A percentile compares a stretch with the other conserved stretches of the same genome.
phyloP scores from a whole-genome alignment of 2,888 invertebrate species.

The Ephialtes manifestator region DNA sequence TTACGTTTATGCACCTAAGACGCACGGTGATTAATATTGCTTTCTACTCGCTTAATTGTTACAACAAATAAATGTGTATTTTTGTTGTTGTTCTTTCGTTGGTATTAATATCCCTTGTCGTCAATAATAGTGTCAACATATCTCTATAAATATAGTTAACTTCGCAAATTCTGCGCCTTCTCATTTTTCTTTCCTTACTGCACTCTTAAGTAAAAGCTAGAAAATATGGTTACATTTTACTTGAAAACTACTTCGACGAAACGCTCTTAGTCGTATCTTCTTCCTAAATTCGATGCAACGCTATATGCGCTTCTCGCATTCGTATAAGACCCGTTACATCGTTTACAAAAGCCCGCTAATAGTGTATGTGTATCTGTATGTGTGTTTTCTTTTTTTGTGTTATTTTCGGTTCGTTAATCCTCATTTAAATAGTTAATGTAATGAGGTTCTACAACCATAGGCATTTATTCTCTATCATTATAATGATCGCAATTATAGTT shows the following conservation, averaged over 20 bases:
- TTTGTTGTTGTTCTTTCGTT: conserved; percentile 56
- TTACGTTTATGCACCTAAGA: conserved; percentile 44
- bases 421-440: conserved; percentile 54
- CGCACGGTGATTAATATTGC: conserved; percentile 73
- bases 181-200: conserved; percentile 61
- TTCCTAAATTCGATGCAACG: conserved; percentile 61
- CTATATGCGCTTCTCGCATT: conserved; percentile 32
- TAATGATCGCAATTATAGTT: conserved; percentile 71
- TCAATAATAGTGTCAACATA: conserved; percentile 79
- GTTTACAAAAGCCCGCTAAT: conserved; percentile 57
- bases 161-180: conserved; percentile 67
- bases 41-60: conserved; percentile 73
- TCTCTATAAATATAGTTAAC: conserved; percentile 85
- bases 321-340: conserved; percentile 48
- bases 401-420: conserved; percentile 51
- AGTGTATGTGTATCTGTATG: conserved; percentile 34
- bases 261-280: conserved; percentile 43
- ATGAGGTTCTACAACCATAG: conserved; percentile 62
- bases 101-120: conserved; percentile 72
- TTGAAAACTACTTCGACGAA: conserved; percentile 66
- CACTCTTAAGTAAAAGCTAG: conserved; percentile 81
- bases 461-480: conserved; percentile 58
- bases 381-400: conserved; percentile 59
- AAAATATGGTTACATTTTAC: conserved; percentile 81
- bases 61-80: conserved; percentile 61